Percentiles rank a stretch among this genome's conserved stretches.
These are phyloP conservation scores for Hipparchia semele DNA, from an alignment of 2,888 invertebrate genomes.

Conservation along the genomic window DNA sequence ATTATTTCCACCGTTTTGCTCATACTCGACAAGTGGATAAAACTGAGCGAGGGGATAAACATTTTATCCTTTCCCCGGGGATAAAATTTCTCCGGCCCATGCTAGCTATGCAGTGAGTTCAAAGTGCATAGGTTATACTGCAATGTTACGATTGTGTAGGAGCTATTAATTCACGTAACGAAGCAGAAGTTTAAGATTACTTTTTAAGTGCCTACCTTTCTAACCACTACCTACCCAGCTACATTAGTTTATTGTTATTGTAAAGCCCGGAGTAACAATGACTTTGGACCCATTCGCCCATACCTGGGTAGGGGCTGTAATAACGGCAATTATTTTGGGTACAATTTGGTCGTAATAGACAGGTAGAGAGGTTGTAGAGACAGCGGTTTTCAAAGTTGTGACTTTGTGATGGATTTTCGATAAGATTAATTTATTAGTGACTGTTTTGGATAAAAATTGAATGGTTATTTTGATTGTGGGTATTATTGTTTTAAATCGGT, in stretches of 20 bases:
- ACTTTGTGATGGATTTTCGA: neutral
- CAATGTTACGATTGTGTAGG: neutral
- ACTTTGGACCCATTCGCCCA: conserved; percentile 38
- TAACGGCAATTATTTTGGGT: conserved; percentile 76
- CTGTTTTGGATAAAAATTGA: too few species aligned
- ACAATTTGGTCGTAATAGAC: conserved; percentile 64
- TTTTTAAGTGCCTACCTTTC: conserved; percentile 1
- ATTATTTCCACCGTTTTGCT: too few species aligned
- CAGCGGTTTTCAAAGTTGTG: conserved; percentile 55
- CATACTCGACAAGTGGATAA: too few species aligned
- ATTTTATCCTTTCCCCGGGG: too few species aligned
- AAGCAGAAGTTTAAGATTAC: conserved; percentile 3
- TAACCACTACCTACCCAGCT: conserved; percentile 1
- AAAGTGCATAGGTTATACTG: neutral
- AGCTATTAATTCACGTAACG: conserved; percentile 11
- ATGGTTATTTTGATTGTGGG: too few species aligned
- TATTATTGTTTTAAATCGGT: too few species aligned
- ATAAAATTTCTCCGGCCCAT: too few species aligned
- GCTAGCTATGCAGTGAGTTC: neutral
- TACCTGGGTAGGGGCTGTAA: conserved; percentile 57
- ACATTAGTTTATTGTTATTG: conserved; percentile 8
- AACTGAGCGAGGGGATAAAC: too few species aligned
- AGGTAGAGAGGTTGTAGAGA: conserved; percentile 56
- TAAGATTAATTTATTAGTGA: too few species aligned
- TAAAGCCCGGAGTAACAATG: conserved; percentile 26